These are phyloP conservation scores for Gracilinanus agilis DNA, from an alignment of 2,113 vertebrate genomes.

Conservation along the genomic window DNA sequence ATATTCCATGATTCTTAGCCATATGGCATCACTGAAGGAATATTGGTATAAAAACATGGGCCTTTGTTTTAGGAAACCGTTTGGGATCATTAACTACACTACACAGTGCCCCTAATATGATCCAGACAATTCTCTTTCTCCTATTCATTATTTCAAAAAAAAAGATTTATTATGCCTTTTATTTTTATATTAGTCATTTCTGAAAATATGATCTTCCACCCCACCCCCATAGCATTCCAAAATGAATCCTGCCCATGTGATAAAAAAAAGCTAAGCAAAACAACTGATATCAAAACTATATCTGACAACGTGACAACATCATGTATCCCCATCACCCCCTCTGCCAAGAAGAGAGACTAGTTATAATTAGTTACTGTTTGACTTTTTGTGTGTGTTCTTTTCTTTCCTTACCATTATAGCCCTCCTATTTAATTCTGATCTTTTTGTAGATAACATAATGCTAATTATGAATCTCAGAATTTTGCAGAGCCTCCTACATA, in stretches of 20 bases:
- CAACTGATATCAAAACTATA: not conserved
- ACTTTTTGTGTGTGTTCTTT: not conserved
- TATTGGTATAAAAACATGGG: not conserved
- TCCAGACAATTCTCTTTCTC: slow-evolving; percentile 1
- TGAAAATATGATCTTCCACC: not conserved
- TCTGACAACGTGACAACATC: not conserved
- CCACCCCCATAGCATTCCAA: not conserved
- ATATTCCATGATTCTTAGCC: not conserved
- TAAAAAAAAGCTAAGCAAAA: not conserved
- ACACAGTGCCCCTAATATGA: not conserved
- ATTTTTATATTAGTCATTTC: not conserved
- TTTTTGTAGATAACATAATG: not conserved
- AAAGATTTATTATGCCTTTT: not conserved
- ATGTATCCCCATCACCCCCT: not conserved
- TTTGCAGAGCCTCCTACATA: not conserved
- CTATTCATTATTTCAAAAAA: not conserved
- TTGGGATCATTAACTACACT: not conserved
- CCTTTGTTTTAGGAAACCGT: not conserved
- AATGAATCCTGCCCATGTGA: not conserved
- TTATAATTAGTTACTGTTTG: not conserved
- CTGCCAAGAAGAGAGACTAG: not conserved
- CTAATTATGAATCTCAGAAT: not conserved
- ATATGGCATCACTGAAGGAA: not conserved
- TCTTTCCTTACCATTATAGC: not conserved
- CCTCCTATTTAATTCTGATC: not conserved